Base-by-base conservation (phyloP, 2,113 vertebrate species). In the Corythoichthys intestinalis region DNA sequence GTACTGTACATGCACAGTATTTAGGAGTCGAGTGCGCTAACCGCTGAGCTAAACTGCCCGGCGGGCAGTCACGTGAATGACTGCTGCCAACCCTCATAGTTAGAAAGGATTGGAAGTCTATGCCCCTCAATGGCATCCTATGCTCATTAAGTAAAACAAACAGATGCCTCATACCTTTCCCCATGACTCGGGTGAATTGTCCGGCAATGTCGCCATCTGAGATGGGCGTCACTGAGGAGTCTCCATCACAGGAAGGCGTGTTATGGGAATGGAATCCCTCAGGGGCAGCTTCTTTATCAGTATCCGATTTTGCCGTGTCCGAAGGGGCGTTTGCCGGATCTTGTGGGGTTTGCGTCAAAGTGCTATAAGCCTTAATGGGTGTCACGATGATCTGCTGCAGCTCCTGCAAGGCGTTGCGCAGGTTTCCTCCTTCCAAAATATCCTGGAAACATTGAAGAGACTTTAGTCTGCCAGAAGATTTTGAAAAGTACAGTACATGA, bases 121-220 rank as follows among this genome's bases (percentile, higher is more conserved):
- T 5, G 6, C 2, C 41, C 1, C 1, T 44, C 9, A 44, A 44
- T 4, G 41, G 3, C 41, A 44, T 44, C 41, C 9, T 7, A 44
- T 44, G 41, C 6, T 8, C 41, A 44, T 44, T 7, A 44, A 41
- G 0, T 6, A 61, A 11, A 38, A 2, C 11, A 60, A 61, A 61
- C 4, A 62, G 7, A 5, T 9, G 7, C 3, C 8, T 9, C 66
- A 57, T 77, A 97, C 96, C 96, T 94, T 97, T 97, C 63, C 96
- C 96, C 94, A 97, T 95, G 84, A 97, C 95, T 6, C 95, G 93
- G 47, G 95, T 97, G 90, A 97, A 96, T 88, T 97, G 96, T 79
- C 95, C 95, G 17, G 95, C 91, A 80, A 97, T 94, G 86, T 97
- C 96, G 47, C 95, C 95, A 4, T 97, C 95, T 8, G 93, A 91